Evolutionary conservation across 2,113 vertebrate genomes (phyloP).

Genomic region (Toxotes jaculatrix): DNA sequence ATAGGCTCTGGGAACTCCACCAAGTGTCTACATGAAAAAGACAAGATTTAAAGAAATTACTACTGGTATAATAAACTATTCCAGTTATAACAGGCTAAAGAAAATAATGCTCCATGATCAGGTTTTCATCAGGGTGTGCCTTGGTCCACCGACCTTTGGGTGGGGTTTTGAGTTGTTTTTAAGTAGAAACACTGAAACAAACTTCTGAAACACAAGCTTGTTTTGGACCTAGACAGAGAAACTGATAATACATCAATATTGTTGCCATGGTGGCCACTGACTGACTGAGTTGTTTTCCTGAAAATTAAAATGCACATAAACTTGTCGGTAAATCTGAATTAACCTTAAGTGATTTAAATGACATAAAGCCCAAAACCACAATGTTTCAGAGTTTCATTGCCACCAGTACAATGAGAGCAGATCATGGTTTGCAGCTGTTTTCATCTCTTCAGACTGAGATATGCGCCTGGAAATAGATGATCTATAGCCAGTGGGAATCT

Average conservation of each 20-base stretch:
- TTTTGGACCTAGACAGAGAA: background rate
- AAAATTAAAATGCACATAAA: background rate
- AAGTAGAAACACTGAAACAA: too few relatives aligned
- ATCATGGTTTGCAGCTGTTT: background rate
- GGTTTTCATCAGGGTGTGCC: slow-evolving; percentile 2
- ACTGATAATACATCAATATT: background rate
- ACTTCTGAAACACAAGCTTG: background rate
- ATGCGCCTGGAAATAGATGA: slow-evolving; percentile 45
- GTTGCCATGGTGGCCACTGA: background rate
- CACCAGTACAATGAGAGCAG: background rate
- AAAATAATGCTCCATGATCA: background rate
- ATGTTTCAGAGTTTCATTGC: background rate
- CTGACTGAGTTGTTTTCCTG: background rate
- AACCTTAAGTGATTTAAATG: background rate
- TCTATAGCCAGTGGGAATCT: slow-evolving; percentile 48
- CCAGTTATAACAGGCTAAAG: background rate
- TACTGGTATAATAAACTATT: background rate
- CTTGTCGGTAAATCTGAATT: background rate
- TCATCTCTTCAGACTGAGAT: background rate
- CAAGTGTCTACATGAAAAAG: too few relatives aligned
- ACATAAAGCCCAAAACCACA: background rate
- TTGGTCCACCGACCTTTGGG: background rate
- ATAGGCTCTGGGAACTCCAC: background rate
- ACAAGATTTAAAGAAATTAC: background rate
- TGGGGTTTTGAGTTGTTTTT: slow-evolving; percentile 6